Conservation (phyloP, 2,888 invertebrate genomes). For the Drosophila sordidula region DNA sequence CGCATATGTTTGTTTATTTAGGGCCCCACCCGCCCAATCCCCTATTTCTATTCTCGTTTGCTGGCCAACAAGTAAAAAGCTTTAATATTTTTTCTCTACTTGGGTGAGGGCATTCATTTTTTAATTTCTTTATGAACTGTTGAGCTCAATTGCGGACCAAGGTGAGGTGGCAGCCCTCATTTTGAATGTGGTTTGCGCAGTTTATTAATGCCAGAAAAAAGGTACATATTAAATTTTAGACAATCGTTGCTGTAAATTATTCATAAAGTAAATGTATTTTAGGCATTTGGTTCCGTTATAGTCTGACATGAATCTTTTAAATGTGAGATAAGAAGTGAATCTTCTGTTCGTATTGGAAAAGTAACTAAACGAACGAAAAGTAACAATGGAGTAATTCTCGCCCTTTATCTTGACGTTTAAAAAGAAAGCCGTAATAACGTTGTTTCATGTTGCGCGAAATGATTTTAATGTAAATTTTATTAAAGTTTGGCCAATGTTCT, state of each 20-base stretch:
- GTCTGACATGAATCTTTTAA: neutral
- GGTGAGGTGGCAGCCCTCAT: neutral
- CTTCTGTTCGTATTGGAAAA: too few relatives aligned
- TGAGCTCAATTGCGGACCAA: too few relatives aligned
- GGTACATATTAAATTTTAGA: too few relatives aligned
- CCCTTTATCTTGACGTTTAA: neutral
- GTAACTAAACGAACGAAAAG: neutral
- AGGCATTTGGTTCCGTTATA: too few relatives aligned
- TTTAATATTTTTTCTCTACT: conserved; percentile 23
- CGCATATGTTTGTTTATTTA: conserved; percentile 61
- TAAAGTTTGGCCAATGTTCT: conserved; percentile 33
- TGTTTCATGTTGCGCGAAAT: conserved; percentile 13
- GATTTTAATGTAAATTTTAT: conserved; percentile 28
- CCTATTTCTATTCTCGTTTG: conserved; percentile 10
- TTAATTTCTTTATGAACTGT: conserved; percentile 9
- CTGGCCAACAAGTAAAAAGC: conserved; percentile 13
- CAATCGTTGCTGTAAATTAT: too few relatives aligned
- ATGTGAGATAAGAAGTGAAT: too few relatives aligned
- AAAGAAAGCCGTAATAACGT: neutral
- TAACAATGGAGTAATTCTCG: neutral
- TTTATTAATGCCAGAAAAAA: conserved; percentile 1
- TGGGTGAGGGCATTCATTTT: conserved; percentile 17
- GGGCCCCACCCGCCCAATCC: neutral
- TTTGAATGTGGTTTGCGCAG: neutral
- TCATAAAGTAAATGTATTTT: too few relatives aligned